Evolutionary conservation across 2,888 invertebrate genomes (phyloP).

Genomic region (Liposcelis brunnea): DNA sequence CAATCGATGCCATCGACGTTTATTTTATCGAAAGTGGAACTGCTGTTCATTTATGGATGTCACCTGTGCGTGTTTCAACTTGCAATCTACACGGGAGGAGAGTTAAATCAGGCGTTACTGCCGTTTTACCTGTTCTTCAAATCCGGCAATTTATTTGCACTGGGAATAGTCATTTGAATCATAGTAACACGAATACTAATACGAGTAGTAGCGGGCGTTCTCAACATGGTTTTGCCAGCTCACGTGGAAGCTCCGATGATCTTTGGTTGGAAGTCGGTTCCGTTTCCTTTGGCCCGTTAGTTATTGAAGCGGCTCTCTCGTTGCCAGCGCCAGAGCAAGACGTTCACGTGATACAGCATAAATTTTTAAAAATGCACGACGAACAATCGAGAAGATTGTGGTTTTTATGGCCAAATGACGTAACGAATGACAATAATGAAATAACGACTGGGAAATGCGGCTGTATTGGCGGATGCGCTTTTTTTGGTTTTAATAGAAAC

Average conservation of each 20-base stretch:
- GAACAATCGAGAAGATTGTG: slow-evolving; percentile 69
- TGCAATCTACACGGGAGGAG: slow-evolving; percentile 92
- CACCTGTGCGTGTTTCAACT: slow-evolving; percentile 71
- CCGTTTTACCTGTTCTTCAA: slow-evolving; percentile 57
- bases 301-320: slow-evolving; percentile 77
- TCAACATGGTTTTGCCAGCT: slow-evolving; percentile 20
- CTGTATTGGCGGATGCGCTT: slow-evolving; percentile 85
- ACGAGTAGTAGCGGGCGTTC: slow-evolving; percentile 42
- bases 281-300: slow-evolving; percentile 72
- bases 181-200: slow-evolving; percentile 43
- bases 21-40: slow-evolving; percentile 80
- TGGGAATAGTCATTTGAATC: slow-evolving; percentile 25
- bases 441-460: slow-evolving; percentile 59
- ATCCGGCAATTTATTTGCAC: slow-evolving; percentile 48
- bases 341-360: slow-evolving; percentile 18
- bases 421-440: slow-evolving; percentile 37
- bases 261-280: slow-evolving; percentile 88
- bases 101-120: slow-evolving; percentile 77
- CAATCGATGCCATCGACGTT: slow-evolving; percentile 76
- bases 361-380: slow-evolving; percentile 65
- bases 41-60: slow-evolving; percentile 73
- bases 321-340: slow-evolving; percentile 60
- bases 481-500: slow-evolving; percentile 85
- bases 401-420: slow-evolving; percentile 68
- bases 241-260: slow-evolving; percentile 21